Evolutionary conservation across 2,113 vertebrate species (phyloP).

Genomic region (Zosterops borbonicus): DNA sequence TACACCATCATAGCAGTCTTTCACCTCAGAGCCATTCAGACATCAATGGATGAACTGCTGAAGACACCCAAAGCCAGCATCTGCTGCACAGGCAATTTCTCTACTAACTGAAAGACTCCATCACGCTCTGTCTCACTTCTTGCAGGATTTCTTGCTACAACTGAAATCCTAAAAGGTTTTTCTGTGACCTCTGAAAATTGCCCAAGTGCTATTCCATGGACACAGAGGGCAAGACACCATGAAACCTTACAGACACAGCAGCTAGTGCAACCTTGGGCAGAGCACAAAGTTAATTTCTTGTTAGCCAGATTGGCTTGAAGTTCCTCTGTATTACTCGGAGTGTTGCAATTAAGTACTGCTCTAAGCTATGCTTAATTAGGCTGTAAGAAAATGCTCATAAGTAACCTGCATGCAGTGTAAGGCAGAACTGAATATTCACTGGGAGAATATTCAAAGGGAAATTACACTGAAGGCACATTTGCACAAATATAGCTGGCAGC

Average conservation of each 20-base stretch:
- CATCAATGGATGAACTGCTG: neutral
- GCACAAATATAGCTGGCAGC: conserved; percentile 18
- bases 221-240: neutral
- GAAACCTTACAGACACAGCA: neutral
- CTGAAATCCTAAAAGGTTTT: neutral
- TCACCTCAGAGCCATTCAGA: neutral
- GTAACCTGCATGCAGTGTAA: neutral
- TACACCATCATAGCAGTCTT: neutral
- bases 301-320: neutral
- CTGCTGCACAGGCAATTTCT: neutral
- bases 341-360: conserved; percentile 32
- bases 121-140: neutral
- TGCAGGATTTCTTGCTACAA: neutral
- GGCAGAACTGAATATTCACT: neutral
- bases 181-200: neutral
- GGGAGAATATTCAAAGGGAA: neutral
- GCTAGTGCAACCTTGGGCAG: neutral
- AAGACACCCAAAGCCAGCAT: neutral
- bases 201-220: neutral
- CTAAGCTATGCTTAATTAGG: conserved; percentile 37
- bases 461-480: neutral
- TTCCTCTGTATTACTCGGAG: neutral
- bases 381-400: conserved; percentile 45
- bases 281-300: neutral
- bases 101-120: neutral